Conservation (phyloP, 2,888 invertebrate species). For the Aplocera efformata region DNA sequence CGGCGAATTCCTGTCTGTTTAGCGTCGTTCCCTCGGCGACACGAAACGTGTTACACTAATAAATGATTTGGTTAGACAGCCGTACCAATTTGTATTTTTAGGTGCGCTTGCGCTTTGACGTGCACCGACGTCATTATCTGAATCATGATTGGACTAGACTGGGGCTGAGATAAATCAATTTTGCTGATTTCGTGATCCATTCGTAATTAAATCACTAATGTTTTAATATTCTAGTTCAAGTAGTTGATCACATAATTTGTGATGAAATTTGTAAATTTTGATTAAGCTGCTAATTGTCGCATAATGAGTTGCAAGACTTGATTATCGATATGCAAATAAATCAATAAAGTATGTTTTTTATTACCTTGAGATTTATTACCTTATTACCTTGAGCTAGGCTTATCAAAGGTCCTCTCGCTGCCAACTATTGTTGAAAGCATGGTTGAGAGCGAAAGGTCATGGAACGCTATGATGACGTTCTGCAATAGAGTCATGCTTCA, state of each 20-base stretch:
- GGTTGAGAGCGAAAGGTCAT: too few species aligned
- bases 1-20: slow-evolving; percentile 5
- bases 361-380: too few species aligned
- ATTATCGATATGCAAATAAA: too few species aligned
- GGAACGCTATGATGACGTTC: too few species aligned
- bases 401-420: too few species aligned
- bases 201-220: slow-evolving; percentile 5
- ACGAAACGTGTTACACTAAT: slow-evolving; percentile 31
- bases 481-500: too few species aligned
- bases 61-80: slow-evolving; percentile 55
- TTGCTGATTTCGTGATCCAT: slow-evolving; percentile 13
- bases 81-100: slow-evolving; percentile 49
- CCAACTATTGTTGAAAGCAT: too few species aligned
- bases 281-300: slow-evolving; percentile 1
- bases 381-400: too few species aligned
- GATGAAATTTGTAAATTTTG: slow-evolving; percentile 1
- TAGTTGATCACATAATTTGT: not conserved
- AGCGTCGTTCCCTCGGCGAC: slow-evolving; percentile 12
- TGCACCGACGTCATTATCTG: slow-evolving; percentile 40
- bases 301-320: not conserved
- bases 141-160: slow-evolving; percentile 29
- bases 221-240: slow-evolving; percentile 2
- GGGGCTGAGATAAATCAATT: slow-evolving; percentile 4
- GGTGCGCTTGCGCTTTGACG: slow-evolving; percentile 45
- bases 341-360: too few species aligned